These are phyloP conservation scores for Nibea albiflora DNA, from an alignment of 2,113 vertebrate species.

Conservation along the genomic window DNA sequence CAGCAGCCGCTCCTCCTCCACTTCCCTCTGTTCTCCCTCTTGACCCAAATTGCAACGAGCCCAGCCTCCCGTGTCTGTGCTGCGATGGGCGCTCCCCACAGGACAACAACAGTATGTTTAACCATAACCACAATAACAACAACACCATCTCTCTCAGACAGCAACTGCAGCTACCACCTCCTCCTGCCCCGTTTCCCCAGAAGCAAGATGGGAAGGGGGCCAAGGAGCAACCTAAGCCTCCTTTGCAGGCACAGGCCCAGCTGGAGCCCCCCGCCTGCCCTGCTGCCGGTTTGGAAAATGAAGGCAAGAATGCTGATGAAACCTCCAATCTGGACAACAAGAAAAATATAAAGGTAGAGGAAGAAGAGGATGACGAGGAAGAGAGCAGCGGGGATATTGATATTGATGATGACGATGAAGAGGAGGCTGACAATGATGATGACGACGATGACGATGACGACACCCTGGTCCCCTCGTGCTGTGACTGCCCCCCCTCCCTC, in stretches of 20 bases:
- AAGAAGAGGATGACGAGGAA: constrained; percentile 72
- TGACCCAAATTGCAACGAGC: constrained; percentile 95
- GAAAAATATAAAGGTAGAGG: constrained; percentile 64
- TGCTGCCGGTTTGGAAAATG: constrained; percentile 51
- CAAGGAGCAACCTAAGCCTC: constrained; percentile 49
- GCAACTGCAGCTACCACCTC: constrained; percentile 78
- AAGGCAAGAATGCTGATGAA: constrained; percentile 51
- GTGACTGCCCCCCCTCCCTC: constrained; percentile 83
- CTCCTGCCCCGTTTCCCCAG: constrained; percentile 55
- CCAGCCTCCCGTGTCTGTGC: constrained; percentile 90
- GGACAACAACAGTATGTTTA: constrained; percentile 84
- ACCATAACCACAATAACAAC: constrained; percentile 88
- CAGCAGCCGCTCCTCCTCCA: constrained; percentile 51
- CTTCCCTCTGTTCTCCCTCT: constrained; percentile 76
- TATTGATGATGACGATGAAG: constrained; percentile 70
- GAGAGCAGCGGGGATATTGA: constrained; percentile 75
- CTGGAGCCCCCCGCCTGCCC: constrained; percentile 43
- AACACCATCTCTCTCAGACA: constrained; percentile 82
- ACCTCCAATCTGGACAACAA: constrained; percentile 63
- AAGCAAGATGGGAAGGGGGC: constrained; percentile 66
- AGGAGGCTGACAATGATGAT: constrained; percentile 68
- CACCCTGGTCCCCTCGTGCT: constrained; percentile 87
- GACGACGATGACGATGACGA: constrained; percentile 85
- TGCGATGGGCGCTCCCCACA: constrained; percentile 86
- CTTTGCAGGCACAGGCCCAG: constrained; percentile 48